These are phyloP conservation scores for Eupithecia subfuscata DNA, from an alignment of 2,888 invertebrate genomes.

Conservation along the genomic window DNA sequence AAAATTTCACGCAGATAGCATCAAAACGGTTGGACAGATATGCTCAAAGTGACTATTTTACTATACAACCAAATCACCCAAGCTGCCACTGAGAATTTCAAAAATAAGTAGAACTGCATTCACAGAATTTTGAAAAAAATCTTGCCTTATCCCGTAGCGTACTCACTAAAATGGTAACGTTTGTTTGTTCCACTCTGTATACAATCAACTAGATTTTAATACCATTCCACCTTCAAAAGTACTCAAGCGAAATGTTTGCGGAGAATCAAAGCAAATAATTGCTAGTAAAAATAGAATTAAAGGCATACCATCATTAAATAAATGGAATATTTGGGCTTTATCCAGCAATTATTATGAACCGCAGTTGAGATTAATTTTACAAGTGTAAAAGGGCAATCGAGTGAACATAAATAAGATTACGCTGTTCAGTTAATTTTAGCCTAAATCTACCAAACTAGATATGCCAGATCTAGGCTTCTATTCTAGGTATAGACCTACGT, in stretches of 20 bases:
- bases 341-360: neutral
- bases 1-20: too few species aligned
- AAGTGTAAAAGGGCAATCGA: neutral
- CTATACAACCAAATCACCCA: too few species aligned
- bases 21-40: too few species aligned
- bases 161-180: neutral
- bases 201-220: neutral
- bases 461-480: neutral
- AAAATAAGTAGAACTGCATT: too few species aligned
- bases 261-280: neutral
- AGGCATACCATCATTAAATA: neutral
- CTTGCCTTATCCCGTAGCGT: too few species aligned
- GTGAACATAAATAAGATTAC: neutral
- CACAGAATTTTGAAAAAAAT: too few species aligned
- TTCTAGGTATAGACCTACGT: neutral
- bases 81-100: too few species aligned
- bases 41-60: too few species aligned
- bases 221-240: neutral
- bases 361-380: neutral
- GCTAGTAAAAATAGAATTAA: neutral
- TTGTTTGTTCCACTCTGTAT: neutral
- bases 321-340: constrained; percentile 1
- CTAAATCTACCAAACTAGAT: neutral
- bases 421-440: neutral
- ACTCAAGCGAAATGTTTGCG: neutral